These are phyloP conservation scores for Pan paniscus DNA, from an alignment of 2,113 vertebrate species.

Conservation along the genomic window DNA sequence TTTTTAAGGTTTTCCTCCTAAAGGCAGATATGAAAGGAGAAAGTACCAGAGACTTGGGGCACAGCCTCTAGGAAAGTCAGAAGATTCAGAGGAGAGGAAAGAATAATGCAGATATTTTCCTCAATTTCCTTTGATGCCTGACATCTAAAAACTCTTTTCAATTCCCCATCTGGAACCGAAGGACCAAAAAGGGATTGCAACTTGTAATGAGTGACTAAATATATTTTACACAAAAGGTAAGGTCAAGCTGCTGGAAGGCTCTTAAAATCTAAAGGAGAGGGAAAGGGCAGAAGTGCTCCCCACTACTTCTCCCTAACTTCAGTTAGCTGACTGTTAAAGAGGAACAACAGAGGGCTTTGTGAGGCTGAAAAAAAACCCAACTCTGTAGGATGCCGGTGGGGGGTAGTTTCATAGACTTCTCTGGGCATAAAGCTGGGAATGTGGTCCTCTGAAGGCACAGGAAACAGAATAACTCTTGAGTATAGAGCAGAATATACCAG, in stretches of 20 bases:
- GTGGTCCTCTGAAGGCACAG: not conserved
- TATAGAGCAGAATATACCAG: not conserved
- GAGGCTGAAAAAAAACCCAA: not conserved
- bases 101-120: slow-evolving; percentile 2
- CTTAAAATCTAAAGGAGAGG: not conserved
- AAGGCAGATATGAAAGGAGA: not conserved
- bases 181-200: not conserved
- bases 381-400: not conserved
- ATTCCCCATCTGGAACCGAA: slow-evolving; percentile 10
- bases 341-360: slow-evolving; percentile 53
- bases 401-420: not conserved
- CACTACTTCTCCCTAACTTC: not conserved
- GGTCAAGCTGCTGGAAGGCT: not conserved
- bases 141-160: slow-evolving; percentile 43
- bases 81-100: not conserved
- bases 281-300: not conserved
- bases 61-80: not conserved
- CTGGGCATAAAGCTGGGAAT: not conserved
- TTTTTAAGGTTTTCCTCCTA: not conserved
- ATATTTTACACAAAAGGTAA: slow-evolving; percentile 47
- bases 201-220: not conserved
- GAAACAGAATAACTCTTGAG: not conserved
- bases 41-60: not conserved
- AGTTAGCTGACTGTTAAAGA: slow-evolving; percentile 24
- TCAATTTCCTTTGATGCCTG: slow-evolving; percentile 42